Evolutionary conservation across 1,140 invertebrate genomes (phyloP).

Genomic region (Colletes gigas): DNA sequence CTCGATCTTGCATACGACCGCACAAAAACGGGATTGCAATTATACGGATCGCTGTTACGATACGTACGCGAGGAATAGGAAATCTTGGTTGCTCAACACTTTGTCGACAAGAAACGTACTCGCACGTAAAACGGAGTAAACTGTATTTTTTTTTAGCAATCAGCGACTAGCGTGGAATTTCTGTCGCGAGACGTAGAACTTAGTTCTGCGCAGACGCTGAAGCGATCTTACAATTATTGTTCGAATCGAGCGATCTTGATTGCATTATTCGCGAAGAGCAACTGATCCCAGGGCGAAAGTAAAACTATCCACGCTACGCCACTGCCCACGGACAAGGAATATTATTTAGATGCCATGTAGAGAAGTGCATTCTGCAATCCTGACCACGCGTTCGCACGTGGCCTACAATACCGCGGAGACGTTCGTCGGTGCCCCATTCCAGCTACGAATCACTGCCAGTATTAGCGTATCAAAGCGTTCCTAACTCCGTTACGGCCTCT

Average conservation of each 20-base stretch:
- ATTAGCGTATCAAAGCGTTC: not conserved
- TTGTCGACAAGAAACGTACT: no score
- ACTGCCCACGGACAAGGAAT: constrained; percentile 29
- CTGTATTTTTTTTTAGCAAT: no score
- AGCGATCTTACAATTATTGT: no score
- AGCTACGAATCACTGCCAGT: not conserved
- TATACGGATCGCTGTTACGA: not conserved
- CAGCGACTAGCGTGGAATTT: no score
- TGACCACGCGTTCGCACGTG: constrained; percentile 18
- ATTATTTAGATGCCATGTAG: constrained; percentile 36
- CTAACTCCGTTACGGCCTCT: constrained; percentile 9
- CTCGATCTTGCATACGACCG: constrained; percentile 24
- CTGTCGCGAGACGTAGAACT: no score
- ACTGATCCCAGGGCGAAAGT: not conserved
- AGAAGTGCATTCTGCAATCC: constrained; percentile 4
- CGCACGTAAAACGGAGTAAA: no score
- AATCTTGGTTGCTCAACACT: no score
- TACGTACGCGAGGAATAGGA: not conserved
- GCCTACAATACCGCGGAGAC: constrained; percentile 2
- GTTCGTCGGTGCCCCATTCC: not conserved
- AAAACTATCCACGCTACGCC: constrained; percentile 7
- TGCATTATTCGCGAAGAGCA: no score
- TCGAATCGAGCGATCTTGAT: not conserved
- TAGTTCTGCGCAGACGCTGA: no score
- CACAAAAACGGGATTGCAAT: constrained; percentile 8